Conservation (phyloP, 2,888 invertebrate species). For the Platycheirus albimanus region DNA sequence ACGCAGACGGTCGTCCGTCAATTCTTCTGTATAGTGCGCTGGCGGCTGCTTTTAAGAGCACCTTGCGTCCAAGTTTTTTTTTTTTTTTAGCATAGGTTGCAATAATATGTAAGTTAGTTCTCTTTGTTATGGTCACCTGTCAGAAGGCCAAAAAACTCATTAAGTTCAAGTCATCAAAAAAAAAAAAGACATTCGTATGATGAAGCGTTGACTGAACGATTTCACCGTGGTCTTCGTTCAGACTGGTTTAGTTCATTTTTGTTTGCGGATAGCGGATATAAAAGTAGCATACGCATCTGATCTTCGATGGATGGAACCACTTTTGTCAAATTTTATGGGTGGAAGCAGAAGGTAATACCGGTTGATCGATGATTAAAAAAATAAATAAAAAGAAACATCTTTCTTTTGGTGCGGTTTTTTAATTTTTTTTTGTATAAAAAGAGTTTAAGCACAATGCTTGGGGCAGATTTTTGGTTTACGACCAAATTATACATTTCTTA, state of each 20-base stretch:
- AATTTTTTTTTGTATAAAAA: no score
- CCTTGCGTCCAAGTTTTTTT: constrained; percentile 18
- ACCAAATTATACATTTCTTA: no score
- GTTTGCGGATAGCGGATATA: background rate
- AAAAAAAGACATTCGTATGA: constrained; percentile 1
- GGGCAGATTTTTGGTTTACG: no score
- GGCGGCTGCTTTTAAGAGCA: constrained; percentile 8
- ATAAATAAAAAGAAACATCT: no score
- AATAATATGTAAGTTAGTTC: constrained; percentile 44
- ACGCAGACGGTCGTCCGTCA: no score
- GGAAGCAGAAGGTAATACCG: constrained; percentile 4
- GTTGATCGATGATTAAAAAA: constrained; percentile 21
- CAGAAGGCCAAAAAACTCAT: constrained; percentile 47
- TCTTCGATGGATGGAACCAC: no score
- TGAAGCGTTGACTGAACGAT: constrained; percentile 51
- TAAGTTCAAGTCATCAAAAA: constrained; percentile 38
- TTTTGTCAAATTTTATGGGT: constrained; percentile 11
- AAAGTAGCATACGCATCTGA: constrained; percentile 1
- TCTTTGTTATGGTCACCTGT: constrained; percentile 60
- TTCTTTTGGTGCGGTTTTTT: no score
- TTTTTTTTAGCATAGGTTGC: constrained; percentile 32
- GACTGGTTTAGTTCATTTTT: constrained; percentile 51
- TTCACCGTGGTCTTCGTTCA: constrained; percentile 44
- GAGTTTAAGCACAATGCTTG: no score
- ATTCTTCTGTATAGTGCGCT: no score